Percentiles rank a stretch among this genome's conserved stretches.
These are phyloP conservation scores for Psix sp. DNA, from an alignment of 1,140 invertebrate genomes.

Conservation along the genomic window DNA sequence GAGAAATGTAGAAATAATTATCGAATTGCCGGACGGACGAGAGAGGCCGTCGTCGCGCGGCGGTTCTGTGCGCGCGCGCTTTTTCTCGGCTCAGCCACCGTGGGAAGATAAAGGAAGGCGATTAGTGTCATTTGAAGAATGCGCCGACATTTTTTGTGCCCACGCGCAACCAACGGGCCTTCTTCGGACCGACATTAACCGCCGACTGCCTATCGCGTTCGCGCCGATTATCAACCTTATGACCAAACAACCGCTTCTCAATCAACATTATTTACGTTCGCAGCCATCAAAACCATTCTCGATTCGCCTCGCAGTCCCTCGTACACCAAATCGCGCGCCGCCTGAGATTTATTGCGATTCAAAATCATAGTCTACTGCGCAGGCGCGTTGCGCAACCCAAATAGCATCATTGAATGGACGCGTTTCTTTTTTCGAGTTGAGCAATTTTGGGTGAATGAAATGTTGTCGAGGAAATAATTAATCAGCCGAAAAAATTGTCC, in stretches of 20 bases:
- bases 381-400: too few species aligned
- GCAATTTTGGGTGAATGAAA: too few species aligned
- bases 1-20: slow-evolving; percentile 74
- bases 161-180: slow-evolving; percentile 62
- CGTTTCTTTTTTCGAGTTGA: too few species aligned
- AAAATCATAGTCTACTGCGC: too few species aligned
- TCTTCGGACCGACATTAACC: slow-evolving; percentile 54
- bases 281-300: too few species aligned
- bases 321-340: too few species aligned
- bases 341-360: too few species aligned
- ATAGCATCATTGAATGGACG: too few species aligned
- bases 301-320: too few species aligned
- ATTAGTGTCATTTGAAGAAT: slow-evolving; percentile 77
- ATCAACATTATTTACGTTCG: slow-evolving; percentile 41
- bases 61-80: slow-evolving; percentile 57
- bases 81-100: slow-evolving; percentile 70
- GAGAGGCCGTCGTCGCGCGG: slow-evolving; percentile 47
- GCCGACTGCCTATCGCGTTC: slow-evolving; percentile 27
- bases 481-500: too few species aligned
- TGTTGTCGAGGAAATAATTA: too few species aligned
- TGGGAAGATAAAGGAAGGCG: slow-evolving; percentile 77
- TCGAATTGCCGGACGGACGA: slow-evolving; percentile 69
- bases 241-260: slow-evolving; percentile 24
- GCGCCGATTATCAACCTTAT: slow-evolving; percentile 43
- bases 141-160: slow-evolving; percentile 68